phyloP scores from a whole-genome alignment of 1,140 invertebrate species.

The Belonocnema kinseyi region DNA sequence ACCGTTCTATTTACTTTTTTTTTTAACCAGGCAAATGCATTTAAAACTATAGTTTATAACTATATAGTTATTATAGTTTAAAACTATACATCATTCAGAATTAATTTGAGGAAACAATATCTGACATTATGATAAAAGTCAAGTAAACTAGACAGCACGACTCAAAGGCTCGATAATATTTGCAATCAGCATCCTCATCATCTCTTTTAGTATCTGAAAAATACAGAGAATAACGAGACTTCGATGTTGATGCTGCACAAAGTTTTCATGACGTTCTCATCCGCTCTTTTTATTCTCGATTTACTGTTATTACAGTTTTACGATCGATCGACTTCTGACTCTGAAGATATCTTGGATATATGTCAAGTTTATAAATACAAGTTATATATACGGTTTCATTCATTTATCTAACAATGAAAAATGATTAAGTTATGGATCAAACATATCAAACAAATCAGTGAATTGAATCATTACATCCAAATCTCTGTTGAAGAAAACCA shows the following conservation, averaged over 20 bases:
- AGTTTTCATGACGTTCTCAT: conserved; percentile 14
- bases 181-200: not conserved
- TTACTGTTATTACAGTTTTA: conserved; percentile 20
- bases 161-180: not conserved
- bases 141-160: not conserved
- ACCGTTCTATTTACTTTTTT: no score
- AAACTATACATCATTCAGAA: no score
- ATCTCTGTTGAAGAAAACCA: no score
- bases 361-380: conserved; percentile 2
- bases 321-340: conserved; percentile 9
- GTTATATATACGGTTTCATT: not conserved
- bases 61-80: no score
- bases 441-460: no score
- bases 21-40: no score
- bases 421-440: not conserved
- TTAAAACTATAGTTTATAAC: no score
- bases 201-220: not conserved
- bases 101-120: no score
- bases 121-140: not conserved
- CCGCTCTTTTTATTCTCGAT: conserved; percentile 17
- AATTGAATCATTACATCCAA: no score
- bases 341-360: not conserved
- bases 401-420: not conserved
- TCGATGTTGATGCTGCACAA: not conserved
- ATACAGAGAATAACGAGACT: not conserved